phyloP scores from a whole-genome alignment of 2,888 invertebrate species.

The Beris chalybata region DNA sequence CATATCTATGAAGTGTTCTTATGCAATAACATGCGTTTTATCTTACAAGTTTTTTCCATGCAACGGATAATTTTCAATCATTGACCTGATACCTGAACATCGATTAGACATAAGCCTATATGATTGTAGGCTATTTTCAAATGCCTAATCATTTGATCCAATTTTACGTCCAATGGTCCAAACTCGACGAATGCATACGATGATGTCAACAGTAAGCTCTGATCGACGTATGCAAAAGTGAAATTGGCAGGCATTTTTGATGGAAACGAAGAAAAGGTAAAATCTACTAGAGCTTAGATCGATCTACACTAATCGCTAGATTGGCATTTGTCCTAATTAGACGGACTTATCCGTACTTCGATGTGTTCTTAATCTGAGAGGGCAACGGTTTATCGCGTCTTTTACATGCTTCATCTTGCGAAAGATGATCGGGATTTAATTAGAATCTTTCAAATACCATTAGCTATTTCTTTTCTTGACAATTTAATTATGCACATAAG shows the following conservation, averaged over 20 bases:
- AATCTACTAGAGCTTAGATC: constrained; percentile 4
- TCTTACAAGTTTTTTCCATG: too few species aligned
- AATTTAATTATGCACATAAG: constrained; percentile 7
- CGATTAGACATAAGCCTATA: too few species aligned
- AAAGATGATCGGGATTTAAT: constrained; percentile 7
- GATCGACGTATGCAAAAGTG: constrained; percentile 26
- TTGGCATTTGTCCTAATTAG: constrained; percentile 21
- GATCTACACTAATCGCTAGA: constrained; percentile 18
- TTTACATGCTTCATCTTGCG: neutral
- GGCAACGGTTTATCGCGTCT: neutral
- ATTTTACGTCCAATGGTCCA: neutral
- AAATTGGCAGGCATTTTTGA: constrained; percentile 23
- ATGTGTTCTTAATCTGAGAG: neutral
- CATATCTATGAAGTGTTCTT: too few species aligned
- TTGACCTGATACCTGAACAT: too few species aligned
- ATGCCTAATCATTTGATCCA: neutral
- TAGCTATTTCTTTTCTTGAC: constrained; percentile 9
- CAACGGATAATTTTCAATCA: too few species aligned
- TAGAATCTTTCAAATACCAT: constrained; percentile 14
- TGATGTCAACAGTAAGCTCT: constrained; percentile 7
- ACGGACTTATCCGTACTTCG: constrained; percentile 16
- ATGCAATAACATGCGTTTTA: too few species aligned
- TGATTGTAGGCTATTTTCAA: too few species aligned
- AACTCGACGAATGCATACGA: neutral
- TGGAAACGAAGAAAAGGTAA: constrained; percentile 11